These are phyloP conservation scores for Nasonia vitripennis DNA, from an alignment of 1,140 invertebrate genomes.

Conservation along the genomic window DNA sequence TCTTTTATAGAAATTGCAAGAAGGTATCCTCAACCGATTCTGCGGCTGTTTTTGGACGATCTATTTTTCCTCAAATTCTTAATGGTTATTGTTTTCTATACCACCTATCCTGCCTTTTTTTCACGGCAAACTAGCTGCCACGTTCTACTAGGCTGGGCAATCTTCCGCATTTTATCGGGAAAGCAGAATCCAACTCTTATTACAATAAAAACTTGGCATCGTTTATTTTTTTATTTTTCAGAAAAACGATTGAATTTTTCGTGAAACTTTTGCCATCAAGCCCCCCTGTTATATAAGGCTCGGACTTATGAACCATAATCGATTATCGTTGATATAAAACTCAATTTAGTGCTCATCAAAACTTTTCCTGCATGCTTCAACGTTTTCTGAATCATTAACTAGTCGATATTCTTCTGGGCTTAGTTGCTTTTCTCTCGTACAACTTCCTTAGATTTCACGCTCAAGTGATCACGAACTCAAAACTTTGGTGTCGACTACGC, in stretches of 20 bases:
- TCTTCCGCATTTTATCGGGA: background rate
- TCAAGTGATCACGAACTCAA: too few relatives aligned
- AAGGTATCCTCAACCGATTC: background rate
- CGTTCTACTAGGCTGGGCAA: background rate
- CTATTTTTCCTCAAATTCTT: background rate
- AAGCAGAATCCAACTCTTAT: background rate
- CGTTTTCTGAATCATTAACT: slow-evolving; percentile 23
- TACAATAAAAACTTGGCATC: background rate
- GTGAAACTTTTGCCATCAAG: background rate
- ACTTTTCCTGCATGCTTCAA: background rate
- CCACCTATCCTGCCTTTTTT: background rate
- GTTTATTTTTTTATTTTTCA: background rate
- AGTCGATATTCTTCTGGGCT: background rate
- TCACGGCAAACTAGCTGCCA: background rate
- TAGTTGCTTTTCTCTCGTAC: background rate
- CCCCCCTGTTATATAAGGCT: background rate
- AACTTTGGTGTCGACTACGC: background rate
- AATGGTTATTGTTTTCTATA: background rate
- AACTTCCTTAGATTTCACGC: too few relatives aligned
- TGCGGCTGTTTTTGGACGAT: background rate
- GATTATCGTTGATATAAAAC: slow-evolving; percentile 4
- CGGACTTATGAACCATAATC: background rate
- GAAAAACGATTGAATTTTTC: background rate
- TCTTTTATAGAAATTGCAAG: slow-evolving; percentile 1
- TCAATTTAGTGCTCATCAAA: slow-evolving; percentile 31